Evolutionary conservation across 1,140 invertebrate species (phyloP), one percentile per base, ranked within the genome.

Genomic region (Nylanderia fulva): DNA sequence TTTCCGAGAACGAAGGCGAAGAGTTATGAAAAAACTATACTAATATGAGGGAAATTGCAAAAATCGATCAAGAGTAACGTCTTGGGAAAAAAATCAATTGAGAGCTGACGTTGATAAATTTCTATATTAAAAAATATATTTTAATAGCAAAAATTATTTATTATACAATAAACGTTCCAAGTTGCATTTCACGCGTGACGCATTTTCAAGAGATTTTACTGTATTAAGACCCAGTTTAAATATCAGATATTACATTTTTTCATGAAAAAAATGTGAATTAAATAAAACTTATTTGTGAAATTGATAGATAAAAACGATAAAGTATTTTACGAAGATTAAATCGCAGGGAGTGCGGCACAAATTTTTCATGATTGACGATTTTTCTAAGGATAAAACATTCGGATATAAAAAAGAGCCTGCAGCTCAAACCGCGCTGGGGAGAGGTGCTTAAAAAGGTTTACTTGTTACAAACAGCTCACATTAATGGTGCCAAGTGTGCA

Each of bases 381-480:
- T 72, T 72, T 58, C 36, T n/a, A 15, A 13, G 4, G 2, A 69
- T 80, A 56, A 71, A 80, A 71, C 24, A 5, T 29, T 15, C 39
- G 48, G 18, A 42, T 58, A 33, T 82, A 72, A 82, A 72, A 82
- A 72, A 72, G n/a, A 5, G 33, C 8, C 24, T 33, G 54, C 36
- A 42, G 45, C 36, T 72, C 36, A 60, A 82, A 11, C 36, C 52
- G 52, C 39, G 33, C 33, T 8, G 7, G 24, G 29, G 52, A 58
- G n/a, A n/a, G n/a, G 64, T 80, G 42, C 64, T 80, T 69, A 48
- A 24, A 80, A 33, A 80, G 48, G 52, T 52, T 80, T 80, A 24
- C 36, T 80, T 71, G 77, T 80, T 24, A 64, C 77, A 71, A 80
- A 80, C 48, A 80, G 69, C 76, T 80, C 76, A 69, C 76, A 80